Base-by-base conservation (phyloP, 2,113 vertebrate genomes). In the Leptobrachium leishanense region DNA sequence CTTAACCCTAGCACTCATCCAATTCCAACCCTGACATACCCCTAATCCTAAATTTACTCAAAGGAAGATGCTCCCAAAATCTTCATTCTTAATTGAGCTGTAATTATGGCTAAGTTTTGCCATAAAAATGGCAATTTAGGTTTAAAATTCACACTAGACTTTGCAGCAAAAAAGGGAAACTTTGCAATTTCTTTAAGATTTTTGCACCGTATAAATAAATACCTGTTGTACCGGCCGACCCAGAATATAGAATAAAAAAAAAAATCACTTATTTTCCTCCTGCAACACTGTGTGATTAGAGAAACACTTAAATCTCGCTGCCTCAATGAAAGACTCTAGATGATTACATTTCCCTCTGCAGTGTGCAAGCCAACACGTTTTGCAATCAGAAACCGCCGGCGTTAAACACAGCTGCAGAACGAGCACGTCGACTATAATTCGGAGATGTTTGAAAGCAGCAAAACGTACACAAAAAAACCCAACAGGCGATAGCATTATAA, bases 321-420 rank as follows among this genome's bases (percentile, higher is more conserved):
- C 64, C 50, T 46, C 62, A 62, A 68, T 74, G 63, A 59, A 54
- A 74, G 78, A 81, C 55, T 81, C 53, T 62, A 13, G 43, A 63
- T 81, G 78, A 81, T 81, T 81, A 63, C 78, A 68, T 68, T 81
- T 62, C 71, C 66, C 71, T 72, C 69, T 72, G 69, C 50, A 54
- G 69, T 74, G 64, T 62, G 68, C 66, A 57, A 74, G 64, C 64
- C 54, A 59, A 74, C 73, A 81, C 72, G 68, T 74, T 74, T 74
- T 81, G 78, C 65, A 81, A 81, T 81, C 78, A 81, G 72, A 74
- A 74, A 74, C 68, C 68, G 59, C 71, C 66, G 74, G 78, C 67
- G 46, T 10, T 74, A 68, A 72, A 74, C 72, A 63, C 78, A 81
- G 78, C 78, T 81, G 78, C 65, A 50, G 50, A 81, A 15, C 20